phyloP scores from a whole-genome alignment of 2,888 invertebrate genomes.

The Heteromurus nitidus region DNA sequence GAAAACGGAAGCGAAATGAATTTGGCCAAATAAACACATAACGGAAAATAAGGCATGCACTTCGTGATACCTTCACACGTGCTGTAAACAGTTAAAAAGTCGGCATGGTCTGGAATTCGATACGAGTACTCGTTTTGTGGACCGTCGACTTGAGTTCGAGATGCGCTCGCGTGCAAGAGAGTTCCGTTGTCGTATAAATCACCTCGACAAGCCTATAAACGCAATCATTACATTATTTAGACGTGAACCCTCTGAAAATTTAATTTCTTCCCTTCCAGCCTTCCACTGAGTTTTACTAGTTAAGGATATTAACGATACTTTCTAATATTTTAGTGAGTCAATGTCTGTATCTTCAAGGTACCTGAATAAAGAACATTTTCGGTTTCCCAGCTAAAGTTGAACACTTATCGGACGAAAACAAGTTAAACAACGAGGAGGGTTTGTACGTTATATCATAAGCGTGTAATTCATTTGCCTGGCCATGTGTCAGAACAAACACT shows the following conservation, averaged over 20 bases:
- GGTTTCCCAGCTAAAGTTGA: slow-evolving; percentile 68
- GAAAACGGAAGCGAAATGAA: background rate
- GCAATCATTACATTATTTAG: too few species aligned
- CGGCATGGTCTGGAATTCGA: slow-evolving; percentile 67
- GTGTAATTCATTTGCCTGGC: slow-evolving; percentile 20
- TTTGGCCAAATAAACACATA: background rate
- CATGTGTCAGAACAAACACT: slow-evolving; percentile 30
- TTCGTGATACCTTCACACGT: slow-evolving; percentile 62
- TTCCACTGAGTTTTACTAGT: too few species aligned
- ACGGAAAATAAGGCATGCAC: background rate
- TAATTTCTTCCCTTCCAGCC: too few species aligned
- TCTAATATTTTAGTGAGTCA: background rate
- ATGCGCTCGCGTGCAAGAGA: slow-evolving; percentile 18
- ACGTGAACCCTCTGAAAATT: too few species aligned
- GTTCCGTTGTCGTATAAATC: slow-evolving; percentile 75
- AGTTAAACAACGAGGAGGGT: slow-evolving; percentile 44
- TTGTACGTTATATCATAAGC: slow-evolving; percentile 62
- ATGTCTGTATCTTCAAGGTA: slow-evolving; percentile 17
- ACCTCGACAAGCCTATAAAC: slow-evolving; percentile 76
- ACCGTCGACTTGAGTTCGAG: slow-evolving; percentile 47
- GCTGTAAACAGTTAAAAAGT: slow-evolving; percentile 67
- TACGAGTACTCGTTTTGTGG: slow-evolving; percentile 23
- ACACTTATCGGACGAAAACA: slow-evolving; percentile 65
- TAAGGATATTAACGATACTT: background rate
- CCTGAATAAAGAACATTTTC: slow-evolving; percentile 68